Evolutionary conservation across 2,888 invertebrate species (phyloP).

Genomic region (Phortica okadai): DNA sequence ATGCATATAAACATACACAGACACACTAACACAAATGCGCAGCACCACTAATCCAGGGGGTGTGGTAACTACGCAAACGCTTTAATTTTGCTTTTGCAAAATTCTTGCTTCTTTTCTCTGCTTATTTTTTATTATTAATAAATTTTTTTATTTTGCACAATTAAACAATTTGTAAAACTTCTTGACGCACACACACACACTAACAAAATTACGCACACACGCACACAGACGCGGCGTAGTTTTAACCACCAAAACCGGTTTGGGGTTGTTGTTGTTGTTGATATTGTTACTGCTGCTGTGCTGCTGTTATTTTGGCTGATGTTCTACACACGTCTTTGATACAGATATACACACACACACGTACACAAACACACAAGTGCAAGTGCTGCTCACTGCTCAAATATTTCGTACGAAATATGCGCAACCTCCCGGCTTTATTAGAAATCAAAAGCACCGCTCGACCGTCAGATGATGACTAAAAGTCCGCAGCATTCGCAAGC

Average conservation of each 20-base stretch:
- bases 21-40: conserved; percentile 50
- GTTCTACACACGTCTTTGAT: conserved; percentile 35
- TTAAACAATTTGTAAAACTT: conserved; percentile 41
- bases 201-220: conserved; percentile 41
- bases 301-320: neutral
- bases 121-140: conserved; percentile 41
- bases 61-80: conserved; percentile 68
- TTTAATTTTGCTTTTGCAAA: conserved; percentile 50
- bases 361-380: neutral
- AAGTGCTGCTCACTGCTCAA: neutral
- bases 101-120: conserved; percentile 50
- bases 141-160: conserved; percentile 50
- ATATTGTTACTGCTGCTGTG: neutral
- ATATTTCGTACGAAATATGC: conserved; percentile 1
- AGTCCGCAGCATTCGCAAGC: conserved; percentile 30
- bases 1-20: conserved; percentile 35
- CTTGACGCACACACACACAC: conserved; percentile 43
- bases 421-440: neutral
- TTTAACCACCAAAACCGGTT: conserved; percentile 29
- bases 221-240: conserved; percentile 38
- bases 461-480: conserved; percentile 57
- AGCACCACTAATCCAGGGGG: conserved; percentile 74
- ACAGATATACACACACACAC: conserved; percentile 4
- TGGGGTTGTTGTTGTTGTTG: conserved; percentile 21
- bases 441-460: conserved; percentile 40